A percentile compares a stretch with the other conserved stretches of the same genome.
phyloP scores from a whole-genome alignment of 2,888 invertebrate species.

The Drosophila macrospina region DNA sequence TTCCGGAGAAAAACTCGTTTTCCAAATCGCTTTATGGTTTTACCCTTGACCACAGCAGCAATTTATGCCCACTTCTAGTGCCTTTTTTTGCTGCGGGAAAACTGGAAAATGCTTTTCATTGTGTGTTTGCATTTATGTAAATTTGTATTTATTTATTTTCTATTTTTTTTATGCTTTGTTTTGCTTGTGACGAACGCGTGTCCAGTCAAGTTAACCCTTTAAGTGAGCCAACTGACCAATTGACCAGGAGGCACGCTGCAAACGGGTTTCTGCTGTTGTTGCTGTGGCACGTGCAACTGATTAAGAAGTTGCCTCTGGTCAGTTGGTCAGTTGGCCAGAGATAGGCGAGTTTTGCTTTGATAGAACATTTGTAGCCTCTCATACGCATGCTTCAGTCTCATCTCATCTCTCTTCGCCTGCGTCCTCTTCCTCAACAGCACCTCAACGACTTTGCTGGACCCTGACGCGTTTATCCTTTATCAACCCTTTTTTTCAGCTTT shows the following conservation, averaged over 20 bases:
- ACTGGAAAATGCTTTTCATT: slow-evolving; percentile 37
- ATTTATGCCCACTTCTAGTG: slow-evolving; percentile 21
- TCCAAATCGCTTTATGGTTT: slow-evolving; percentile 37
- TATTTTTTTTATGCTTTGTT: slow-evolving; percentile 21
- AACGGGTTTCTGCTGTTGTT: slow-evolving; percentile 27
- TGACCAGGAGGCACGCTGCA: slow-evolving; percentile 46
- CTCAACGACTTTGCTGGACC: slow-evolving; percentile 5
- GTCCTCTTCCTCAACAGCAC: background rate
- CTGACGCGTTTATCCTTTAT: slow-evolving; percentile 23
- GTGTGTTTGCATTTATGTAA: slow-evolving; percentile 48
- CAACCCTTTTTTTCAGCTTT: slow-evolving; percentile 73
- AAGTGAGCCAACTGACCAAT: slow-evolving; percentile 52
- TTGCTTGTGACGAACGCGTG: slow-evolving; percentile 58
- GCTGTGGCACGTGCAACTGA: slow-evolving; percentile 64
- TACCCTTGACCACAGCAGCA: slow-evolving; percentile 53
- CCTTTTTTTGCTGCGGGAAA: slow-evolving; percentile 31
- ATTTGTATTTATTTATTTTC: slow-evolving; percentile 35
- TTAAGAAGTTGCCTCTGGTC: slow-evolving; percentile 61
- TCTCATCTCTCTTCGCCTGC: slow-evolving; percentile 8
- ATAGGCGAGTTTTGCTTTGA: slow-evolving; percentile 15
- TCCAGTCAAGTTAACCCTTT: slow-evolving; percentile 61
- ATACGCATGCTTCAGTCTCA: background rate
- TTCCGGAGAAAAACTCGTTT: slow-evolving; percentile 60
- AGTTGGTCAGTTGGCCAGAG: slow-evolving; percentile 59
- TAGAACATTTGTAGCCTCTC: background rate